Evolutionary conservation across 2,113 vertebrate species (phyloP), one percentile per base, ranked within the genome.

Genomic region (Columba livia): DNA sequence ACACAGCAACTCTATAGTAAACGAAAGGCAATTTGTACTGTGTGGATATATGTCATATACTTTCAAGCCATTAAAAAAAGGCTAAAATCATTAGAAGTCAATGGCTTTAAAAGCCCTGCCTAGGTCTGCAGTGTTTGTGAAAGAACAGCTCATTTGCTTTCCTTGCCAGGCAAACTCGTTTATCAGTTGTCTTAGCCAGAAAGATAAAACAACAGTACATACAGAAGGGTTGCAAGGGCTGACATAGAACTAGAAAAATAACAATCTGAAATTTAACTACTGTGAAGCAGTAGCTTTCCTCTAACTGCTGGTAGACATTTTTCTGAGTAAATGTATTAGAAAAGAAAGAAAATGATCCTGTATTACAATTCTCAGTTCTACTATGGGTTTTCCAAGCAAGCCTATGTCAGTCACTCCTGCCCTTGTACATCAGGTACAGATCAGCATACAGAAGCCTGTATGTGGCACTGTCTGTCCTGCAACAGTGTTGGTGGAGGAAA

Each of bases 401-500:
- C 7, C 50, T 50, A 19, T 28, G n/a, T 9, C 57, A 80, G 34
- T n/a, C 19, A 29, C 23, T 89, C 28, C 44, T 61, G n/a, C 7
- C 16, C 20, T 10, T 20, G 20, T 58, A 60, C 0, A 1, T 14
- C 40, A 73, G 48, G 48, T 44, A 77, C 13, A 38, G 19, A 38
- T 13, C 19, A 62, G 53, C 11, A 11, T 15, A 54, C 19, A 64
- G 47, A 47, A 64, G 15, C 15, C 47, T 44, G 26, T 0, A 0
- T 12, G 38, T 51, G 44, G 36, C n/a, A n/a, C 24, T 74, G 78
- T 18, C 44, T 51, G 64, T 24, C 67, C 58, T 79, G 48, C 38
- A 64, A 20, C n/a, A 14, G 24, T 14, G 60, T 62, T 64, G 50
- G 7, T 44, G 29, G 48, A 53, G 7, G 12, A 89, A 16, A 25